Evolutionary conservation across 2,113 vertebrate genomes (phyloP).

Genomic region (Petroica traversi): DNA sequence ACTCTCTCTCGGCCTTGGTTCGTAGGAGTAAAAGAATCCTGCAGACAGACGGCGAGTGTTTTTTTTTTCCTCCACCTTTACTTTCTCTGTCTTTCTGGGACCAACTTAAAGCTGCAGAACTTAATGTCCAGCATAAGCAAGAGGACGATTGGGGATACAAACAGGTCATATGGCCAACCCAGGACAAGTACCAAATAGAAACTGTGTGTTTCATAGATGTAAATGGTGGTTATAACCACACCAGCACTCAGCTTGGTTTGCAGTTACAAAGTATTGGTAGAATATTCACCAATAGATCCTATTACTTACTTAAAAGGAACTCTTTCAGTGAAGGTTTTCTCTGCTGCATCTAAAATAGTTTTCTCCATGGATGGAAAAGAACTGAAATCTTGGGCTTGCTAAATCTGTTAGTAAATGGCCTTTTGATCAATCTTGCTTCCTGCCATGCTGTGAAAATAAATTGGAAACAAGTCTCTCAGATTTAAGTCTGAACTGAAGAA

Average conservation of each 20-base stretch:
- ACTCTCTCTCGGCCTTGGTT: too few relatives aligned
- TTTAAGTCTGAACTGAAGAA: not conserved
- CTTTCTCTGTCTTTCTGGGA: too few relatives aligned
- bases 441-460: not conserved
- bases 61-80: too few relatives aligned
- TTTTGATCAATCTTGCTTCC: fast-evolving
- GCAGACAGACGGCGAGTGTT: too few relatives aligned
- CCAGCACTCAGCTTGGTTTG: not conserved
- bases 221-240: not conserved
- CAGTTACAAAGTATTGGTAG: not conserved
- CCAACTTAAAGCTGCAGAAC: too few relatives aligned
- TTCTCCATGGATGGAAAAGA: not conserved
- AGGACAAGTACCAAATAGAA: not conserved
- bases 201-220: not conserved
- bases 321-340: not conserved
- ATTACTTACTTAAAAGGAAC: not conserved
- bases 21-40: too few relatives aligned
- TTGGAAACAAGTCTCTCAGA: not conserved
- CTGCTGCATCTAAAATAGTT: not conserved
- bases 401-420: not conserved
- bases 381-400: not conserved
- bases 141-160: too few relatives aligned
- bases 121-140: too few relatives aligned
- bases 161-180: too few relatives aligned
- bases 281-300: not conserved